Evolutionary conservation across 1,140 invertebrate genomes (phyloP).

Genomic region (Papilio machaon): DNA sequence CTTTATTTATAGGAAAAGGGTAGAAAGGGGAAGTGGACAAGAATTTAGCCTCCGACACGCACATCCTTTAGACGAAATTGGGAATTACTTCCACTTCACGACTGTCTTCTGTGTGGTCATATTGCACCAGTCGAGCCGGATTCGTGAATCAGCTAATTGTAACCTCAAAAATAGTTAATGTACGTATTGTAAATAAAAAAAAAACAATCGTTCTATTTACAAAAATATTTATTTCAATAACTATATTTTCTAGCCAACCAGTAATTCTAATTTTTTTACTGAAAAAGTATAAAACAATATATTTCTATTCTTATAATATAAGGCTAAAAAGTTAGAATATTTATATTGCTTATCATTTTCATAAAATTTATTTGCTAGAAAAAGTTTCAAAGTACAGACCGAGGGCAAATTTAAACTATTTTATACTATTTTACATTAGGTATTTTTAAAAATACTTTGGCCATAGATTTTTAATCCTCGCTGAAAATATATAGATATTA

Average conservation of each 20-base stretch:
- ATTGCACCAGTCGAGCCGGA: too few species aligned
- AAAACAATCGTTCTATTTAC: background rate
- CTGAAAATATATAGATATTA: background rate
- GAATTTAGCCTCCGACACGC: background rate
- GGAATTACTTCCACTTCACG: too few species aligned
- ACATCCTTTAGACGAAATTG: background rate
- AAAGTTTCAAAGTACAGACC: background rate
- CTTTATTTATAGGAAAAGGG: too few species aligned
- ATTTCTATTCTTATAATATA: background rate
- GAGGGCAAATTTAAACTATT: background rate
- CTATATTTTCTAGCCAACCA: slow-evolving; percentile 13
- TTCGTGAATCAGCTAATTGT: too few species aligned
- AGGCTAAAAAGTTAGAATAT: slow-evolving; percentile 16
- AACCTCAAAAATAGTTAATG: too few species aligned
- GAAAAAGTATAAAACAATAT: slow-evolving; percentile 30
- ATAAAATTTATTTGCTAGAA: slow-evolving; percentile 2
- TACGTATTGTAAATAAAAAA: background rate
- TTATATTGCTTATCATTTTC: slow-evolving; percentile 23
- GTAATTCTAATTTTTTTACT: background rate
- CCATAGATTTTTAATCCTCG: background rate
- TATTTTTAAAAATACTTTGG: background rate
- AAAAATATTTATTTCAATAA: slow-evolving; percentile 35
- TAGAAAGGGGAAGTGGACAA: too few species aligned
- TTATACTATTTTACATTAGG: background rate
- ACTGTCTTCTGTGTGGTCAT: too few species aligned